These are phyloP conservation scores for Brotula barbata DNA, from an alignment of 2,797 vertebrate species.

Conservation along the genomic window DNA sequence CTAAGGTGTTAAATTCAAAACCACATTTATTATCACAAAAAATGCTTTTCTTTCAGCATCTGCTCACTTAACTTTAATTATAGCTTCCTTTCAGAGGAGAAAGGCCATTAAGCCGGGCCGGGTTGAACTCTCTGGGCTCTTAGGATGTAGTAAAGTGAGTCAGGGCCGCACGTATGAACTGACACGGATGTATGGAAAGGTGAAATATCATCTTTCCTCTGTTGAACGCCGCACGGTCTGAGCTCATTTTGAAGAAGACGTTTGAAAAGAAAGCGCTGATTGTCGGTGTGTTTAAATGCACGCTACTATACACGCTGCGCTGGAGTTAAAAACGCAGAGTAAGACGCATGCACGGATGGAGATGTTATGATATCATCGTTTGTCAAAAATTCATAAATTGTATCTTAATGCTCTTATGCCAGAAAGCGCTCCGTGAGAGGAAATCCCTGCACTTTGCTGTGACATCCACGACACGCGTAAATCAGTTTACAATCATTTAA, in stretches of 20 bases:
- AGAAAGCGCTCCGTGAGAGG: too few species aligned
- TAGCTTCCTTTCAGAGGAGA: slow-evolving; percentile 70
- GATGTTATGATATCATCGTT: too few species aligned
- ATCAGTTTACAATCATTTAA: too few species aligned
- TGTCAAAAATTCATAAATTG: too few species aligned
- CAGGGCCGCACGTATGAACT: slow-evolving; percentile 37
- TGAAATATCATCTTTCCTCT: slow-evolving; percentile 40
- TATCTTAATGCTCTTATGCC: too few species aligned
- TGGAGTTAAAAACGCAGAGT: too few species aligned
- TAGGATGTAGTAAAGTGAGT: slow-evolving; percentile 32
- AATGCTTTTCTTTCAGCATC: slow-evolving; percentile 80
- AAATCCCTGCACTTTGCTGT: too few species aligned
- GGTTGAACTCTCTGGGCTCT: slow-evolving; percentile 55
- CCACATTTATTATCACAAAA: slow-evolving; percentile 77
- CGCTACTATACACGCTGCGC: too few species aligned
- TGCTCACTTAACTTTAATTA: slow-evolving; percentile 84
- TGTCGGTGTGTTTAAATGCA: too few species aligned
- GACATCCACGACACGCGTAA: too few species aligned
- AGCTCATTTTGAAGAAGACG: slow-evolving; percentile 31
- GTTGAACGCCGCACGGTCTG: slow-evolving; percentile 46
- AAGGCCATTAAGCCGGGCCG: slow-evolving; percentile 69
- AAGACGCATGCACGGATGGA: too few species aligned
- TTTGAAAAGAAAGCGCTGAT: too few species aligned
- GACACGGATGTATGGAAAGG: slow-evolving; percentile 49
- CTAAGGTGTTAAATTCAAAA: slow-evolving; percentile 83